Base-by-base conservation (phyloP, 1,140 invertebrate genomes). In the Saccostrea echinata region DNA sequence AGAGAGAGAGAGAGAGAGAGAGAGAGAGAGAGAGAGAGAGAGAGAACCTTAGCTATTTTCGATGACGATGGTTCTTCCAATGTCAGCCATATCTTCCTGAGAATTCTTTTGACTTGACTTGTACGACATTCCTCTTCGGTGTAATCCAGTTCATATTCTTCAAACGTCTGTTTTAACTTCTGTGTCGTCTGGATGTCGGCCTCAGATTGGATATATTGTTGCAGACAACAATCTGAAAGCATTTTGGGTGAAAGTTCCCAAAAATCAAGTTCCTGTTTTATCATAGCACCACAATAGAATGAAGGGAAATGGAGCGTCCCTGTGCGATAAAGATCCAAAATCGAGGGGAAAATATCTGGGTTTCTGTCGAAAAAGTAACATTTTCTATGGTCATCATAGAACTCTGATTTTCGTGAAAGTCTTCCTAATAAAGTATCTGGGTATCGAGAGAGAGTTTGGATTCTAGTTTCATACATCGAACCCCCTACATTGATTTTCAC, bases 331-430 rank as follows among this genome's bases (percentile, higher is more conserved):
- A 86, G 84, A 33, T 86, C 88, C 16, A 89, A 33, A 21, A 89
- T 80, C 0, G 61, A 76, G 21, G 57, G 64, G 27, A 89, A 89
- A 30, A 89, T 64, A 1, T 86, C 82, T 12, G 88, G 88, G 84
- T 89, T 89, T 81, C 88, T 89, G 83, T 89, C 85, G 35, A 89
- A 89, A 61, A 86, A 89, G 18, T 82, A 89, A n/a, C 68, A 80
- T 27, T 87, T 52, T 81, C 33, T 80, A 13, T 82, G 80, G 53
- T 86, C 24, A 55, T 86, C 80, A 52, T 86, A 89, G 43, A 57
- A 76, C 13, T 86, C 53, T 0, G 88, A 86, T 18, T 52, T 16
- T 18, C 3, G 27, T 24, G 85, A 61, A n/a, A 89, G 33, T 64
- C 52, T 84, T 57, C 85, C 88, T 8, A 89, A 35, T 16, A 55